These are phyloP conservation scores for Masnerella sp. DNA, from an alignment of 2,888 invertebrate genomes.

Conservation along the genomic window DNA sequence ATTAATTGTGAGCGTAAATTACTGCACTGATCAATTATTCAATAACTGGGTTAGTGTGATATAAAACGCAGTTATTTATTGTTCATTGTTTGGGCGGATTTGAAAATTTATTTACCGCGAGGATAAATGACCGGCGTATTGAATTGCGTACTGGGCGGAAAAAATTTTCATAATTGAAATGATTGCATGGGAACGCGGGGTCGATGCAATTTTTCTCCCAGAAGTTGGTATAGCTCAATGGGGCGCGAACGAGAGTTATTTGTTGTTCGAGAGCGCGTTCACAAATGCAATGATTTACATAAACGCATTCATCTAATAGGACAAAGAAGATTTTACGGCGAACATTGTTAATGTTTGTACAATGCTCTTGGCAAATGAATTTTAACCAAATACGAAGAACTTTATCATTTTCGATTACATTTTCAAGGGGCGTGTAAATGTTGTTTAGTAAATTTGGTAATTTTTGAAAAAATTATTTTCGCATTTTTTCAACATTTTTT, in stretches of 20 bases:
- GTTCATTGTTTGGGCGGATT: constrained; percentile 23
- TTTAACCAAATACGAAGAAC: too few species aligned
- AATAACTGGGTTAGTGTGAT: constrained; percentile 47
- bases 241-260: constrained; percentile 15
- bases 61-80: constrained; percentile 39
- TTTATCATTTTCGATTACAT: too few species aligned
- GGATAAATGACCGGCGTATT: constrained; percentile 22
- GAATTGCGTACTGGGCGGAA: constrained; percentile 13
- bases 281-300: not conserved
- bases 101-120: constrained; percentile 24
- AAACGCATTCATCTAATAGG: not conserved
- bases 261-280: constrained; percentile 10
- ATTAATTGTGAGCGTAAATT: constrained; percentile 48
- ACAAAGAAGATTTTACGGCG: not conserved
- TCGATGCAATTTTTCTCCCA: constrained; percentile 14
- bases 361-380: too few species aligned
- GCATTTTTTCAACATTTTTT: too few species aligned
- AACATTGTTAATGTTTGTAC: too few species aligned
- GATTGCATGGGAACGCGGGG: constrained; percentile 7
- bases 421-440: too few species aligned
- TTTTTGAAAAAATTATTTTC: too few species aligned
- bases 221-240: constrained; percentile 9
- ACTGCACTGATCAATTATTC: constrained; percentile 39
- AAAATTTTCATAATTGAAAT: constrained; percentile 37
- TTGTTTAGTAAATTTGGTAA: too few species aligned